A percentile compares a stretch with the other conserved stretches of the same genome.
phyloP scores from a whole-genome alignment of 2,888 invertebrate genomes.

The Octodonta nipae region DNA sequence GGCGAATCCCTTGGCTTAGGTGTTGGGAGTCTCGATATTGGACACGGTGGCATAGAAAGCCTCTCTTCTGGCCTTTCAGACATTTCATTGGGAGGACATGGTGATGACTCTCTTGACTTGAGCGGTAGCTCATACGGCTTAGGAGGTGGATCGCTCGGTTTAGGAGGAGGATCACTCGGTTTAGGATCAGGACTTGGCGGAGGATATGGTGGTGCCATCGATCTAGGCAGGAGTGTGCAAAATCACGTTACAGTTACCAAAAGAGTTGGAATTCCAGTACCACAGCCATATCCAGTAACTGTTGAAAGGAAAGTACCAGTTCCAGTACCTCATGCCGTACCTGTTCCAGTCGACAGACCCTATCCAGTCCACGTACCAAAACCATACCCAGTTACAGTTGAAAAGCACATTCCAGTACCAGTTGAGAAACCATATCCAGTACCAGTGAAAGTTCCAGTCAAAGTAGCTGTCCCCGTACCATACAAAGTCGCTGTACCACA shows the following conservation, averaged over 20 bases:
- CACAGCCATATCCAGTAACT: slow-evolving; percentile 40
- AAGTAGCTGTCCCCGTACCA: slow-evolving; percentile 29
- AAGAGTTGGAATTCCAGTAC: slow-evolving; percentile 38
- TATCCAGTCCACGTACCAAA: slow-evolving; percentile 37
- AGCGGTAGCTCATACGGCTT: too few species aligned
- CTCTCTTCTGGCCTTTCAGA: slow-evolving; percentile 1
- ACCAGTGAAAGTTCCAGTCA: slow-evolving; percentile 35
- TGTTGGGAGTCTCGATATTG: slow-evolving; percentile 24
- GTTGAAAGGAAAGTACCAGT: slow-evolving; percentile 41
- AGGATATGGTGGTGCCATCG: too few species aligned
- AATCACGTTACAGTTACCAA: slow-evolving; percentile 35
- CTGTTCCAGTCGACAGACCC: slow-evolving; percentile 39
- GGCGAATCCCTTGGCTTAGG: slow-evolving; percentile 30
- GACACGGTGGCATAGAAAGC: slow-evolving; percentile 13
- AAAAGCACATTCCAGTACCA: slow-evolving; percentile 40
- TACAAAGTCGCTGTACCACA: slow-evolving; percentile 29
- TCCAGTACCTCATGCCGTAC: slow-evolving; percentile 32
- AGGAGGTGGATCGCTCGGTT: too few species aligned
- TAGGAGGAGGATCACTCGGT: too few species aligned
- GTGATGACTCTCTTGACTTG: too few species aligned
- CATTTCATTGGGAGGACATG: not conserved
- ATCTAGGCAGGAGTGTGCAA: slow-evolving; percentile 25
- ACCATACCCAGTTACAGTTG: slow-evolving; percentile 39
- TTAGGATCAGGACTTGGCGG: too few species aligned
- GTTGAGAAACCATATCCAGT: slow-evolving; percentile 42